Evolutionary conservation across 1,140 invertebrate species (phyloP).

Genomic region (Pachypeltis micranthus): DNA sequence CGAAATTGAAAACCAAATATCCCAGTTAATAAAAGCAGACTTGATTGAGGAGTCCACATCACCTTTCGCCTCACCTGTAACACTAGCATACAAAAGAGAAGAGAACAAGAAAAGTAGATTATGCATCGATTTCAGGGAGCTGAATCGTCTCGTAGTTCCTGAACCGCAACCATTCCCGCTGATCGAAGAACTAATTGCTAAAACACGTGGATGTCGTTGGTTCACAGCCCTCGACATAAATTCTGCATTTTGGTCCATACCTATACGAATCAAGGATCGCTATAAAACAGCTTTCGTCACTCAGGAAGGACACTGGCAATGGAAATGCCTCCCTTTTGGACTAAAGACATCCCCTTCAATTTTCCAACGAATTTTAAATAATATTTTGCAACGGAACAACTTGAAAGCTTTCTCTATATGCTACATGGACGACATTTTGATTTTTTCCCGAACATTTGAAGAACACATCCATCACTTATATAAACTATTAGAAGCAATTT

Average conservation of each 20-base stretch:
- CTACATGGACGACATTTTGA: no score
- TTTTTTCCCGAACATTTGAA: no score
- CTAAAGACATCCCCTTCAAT: no score
- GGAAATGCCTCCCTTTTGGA: no score
- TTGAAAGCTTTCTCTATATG: no score
- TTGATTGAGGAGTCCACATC: conserved; percentile 33
- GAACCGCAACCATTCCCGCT: conserved; percentile 33
- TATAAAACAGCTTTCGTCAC: conserved; percentile 34
- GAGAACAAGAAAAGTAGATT: conserved; percentile 30
- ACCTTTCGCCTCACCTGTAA: conserved; percentile 33
- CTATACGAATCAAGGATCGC: conserved; percentile 30
- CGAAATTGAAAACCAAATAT: conserved; percentile 32
- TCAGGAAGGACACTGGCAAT: conserved; percentile 32
- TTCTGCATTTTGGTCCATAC: conserved; percentile 36
- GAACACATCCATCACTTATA: no score
- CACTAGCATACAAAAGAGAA: conserved; percentile 32
- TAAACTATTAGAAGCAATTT: no score
- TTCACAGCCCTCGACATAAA: conserved; percentile 34
- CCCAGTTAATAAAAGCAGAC: conserved; percentile 30
- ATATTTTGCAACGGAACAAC: no score
- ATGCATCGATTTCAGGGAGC: conserved; percentile 32
- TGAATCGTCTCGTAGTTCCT: conserved; percentile 33
- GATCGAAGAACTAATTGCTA: conserved; percentile 31
- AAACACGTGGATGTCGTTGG: conserved; percentile 31
- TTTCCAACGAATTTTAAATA: no score